Conservation (phyloP, 1,140 invertebrate species). For the Drosophila prosaltans region DNA sequence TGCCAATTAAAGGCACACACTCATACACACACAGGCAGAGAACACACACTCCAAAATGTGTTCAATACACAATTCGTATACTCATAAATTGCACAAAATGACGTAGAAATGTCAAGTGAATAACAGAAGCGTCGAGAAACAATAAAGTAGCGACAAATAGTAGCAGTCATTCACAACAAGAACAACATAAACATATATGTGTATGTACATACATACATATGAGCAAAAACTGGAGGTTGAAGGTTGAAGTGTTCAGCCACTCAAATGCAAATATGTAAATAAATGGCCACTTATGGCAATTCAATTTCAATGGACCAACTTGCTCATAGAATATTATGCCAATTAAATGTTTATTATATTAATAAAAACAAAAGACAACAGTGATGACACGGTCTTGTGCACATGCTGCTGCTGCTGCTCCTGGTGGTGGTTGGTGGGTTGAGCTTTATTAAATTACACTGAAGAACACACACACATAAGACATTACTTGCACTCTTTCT, state of each 20-base stretch:
- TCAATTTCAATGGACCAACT: constrained; percentile 47
- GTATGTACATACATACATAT: too few relatives aligned
- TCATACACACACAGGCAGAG: not conserved
- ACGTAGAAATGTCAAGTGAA: constrained; percentile 43
- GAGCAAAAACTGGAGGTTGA: constrained; percentile 14
- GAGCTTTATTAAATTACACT: constrained; percentile 59
- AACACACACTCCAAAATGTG: constrained; percentile 9
- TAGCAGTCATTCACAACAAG: constrained; percentile 43
- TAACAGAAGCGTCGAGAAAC: constrained; percentile 16
- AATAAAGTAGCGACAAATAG: constrained; percentile 19
- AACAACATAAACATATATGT: constrained; percentile 6
- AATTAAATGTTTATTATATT: constrained; percentile 70
- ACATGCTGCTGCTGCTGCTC: constrained; percentile 32
- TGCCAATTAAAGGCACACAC: constrained; percentile 68
- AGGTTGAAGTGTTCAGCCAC: constrained; percentile 63
- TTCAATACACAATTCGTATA: constrained; percentile 52
- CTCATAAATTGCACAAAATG: constrained; percentile 75
- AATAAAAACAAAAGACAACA: constrained; percentile 59
- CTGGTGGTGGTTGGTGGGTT: not conserved
- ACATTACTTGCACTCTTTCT: constrained; percentile 24
- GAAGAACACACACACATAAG: constrained; percentile 24
- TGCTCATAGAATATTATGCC: constrained; percentile 53
- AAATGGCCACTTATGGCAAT: constrained; percentile 75
- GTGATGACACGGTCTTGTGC: constrained; percentile 14
- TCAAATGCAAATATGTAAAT: constrained; percentile 74